phyloP scores from a whole-genome alignment of 2,888 invertebrate genomes.

The Gnatocerus cornutus region DNA sequence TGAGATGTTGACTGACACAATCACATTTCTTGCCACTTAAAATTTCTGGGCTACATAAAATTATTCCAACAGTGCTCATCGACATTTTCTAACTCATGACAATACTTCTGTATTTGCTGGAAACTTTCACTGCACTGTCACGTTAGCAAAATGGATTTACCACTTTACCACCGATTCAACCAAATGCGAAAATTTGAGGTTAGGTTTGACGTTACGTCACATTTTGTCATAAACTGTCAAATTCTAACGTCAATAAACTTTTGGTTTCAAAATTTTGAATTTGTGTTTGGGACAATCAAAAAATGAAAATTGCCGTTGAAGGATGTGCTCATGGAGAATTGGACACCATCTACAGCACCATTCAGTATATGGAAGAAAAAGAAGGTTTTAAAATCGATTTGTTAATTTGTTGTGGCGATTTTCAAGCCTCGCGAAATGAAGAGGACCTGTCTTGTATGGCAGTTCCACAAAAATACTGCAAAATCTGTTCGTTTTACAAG shows the following conservation, averaged over 20 bases:
- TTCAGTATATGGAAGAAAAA: constrained; percentile 82
- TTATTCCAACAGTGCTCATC: constrained; percentile 33
- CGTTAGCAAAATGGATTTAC: not conserved
- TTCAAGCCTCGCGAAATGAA: constrained; percentile 94
- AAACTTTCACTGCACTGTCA: too few species aligned
- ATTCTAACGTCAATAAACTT: not conserved
- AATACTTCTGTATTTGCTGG: not conserved
- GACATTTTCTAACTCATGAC: constrained; percentile 39
- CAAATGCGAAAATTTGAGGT: not conserved
- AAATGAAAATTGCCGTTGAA: constrained; percentile 95
- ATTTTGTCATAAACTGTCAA: not conserved
- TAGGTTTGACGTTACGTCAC: not conserved
- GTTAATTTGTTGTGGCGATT: constrained; percentile 98
- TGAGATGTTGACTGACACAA: constrained; percentile 38
- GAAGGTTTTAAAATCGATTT: constrained; percentile 89
- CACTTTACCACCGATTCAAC: not conserved
- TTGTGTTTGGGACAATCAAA: constrained; percentile 50
- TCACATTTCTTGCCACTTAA: constrained; percentile 35
- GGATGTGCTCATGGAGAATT: constrained; percentile 99
- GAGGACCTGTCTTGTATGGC: constrained; percentile 95
- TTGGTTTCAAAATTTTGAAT: not conserved
- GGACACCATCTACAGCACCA: constrained; percentile 93
- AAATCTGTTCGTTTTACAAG: constrained; percentile 95
- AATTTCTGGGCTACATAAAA: constrained; percentile 47
- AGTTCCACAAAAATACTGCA: constrained; percentile 92